Percentiles rank a stretch among this genome's conserved stretches.
These are phyloP conservation scores for Sphenopsis melanotis DNA, from an alignment of 2,797 vertebrate genomes.

Conservation along the genomic window DNA sequence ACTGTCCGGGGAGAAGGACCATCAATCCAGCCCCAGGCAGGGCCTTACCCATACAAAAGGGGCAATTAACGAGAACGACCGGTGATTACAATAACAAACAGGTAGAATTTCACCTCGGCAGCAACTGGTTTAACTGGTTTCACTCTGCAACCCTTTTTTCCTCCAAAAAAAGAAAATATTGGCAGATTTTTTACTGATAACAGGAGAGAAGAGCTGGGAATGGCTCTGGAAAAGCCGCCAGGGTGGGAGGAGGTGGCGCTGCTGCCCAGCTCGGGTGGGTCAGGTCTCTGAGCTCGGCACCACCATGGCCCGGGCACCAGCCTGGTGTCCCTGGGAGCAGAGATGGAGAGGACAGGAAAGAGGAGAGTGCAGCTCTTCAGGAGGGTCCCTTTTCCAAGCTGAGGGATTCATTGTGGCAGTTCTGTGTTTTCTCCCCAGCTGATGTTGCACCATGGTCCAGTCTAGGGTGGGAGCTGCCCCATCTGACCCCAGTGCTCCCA, in stretches of 20 bases:
- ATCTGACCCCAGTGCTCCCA: not conserved
- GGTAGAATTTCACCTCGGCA: no score
- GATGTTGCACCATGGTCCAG: fast-evolving
- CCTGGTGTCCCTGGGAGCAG: not conserved
- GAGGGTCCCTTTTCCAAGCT: not conserved
- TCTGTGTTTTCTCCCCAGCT: not conserved
- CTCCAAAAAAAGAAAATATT: no score
- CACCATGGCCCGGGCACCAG: not conserved
- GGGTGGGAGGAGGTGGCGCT: not conserved
- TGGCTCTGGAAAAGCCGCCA: not conserved
- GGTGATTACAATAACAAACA: no score
- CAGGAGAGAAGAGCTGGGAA: not conserved
- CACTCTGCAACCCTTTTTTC: no score
- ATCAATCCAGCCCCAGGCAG: no score
- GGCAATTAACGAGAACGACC: no score
- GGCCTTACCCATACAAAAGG: no score
- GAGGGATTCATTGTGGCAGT: fast-evolving
- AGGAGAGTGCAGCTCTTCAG: fast-evolving
- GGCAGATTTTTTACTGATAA: no score
- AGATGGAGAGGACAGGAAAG: no score
- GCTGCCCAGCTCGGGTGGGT: not conserved
- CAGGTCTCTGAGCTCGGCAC: fast-evolving
- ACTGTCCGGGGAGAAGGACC: no score
- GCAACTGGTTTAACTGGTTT: no score
- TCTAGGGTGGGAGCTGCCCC: not conserved